Base-by-base conservation (phyloP, 2,797 vertebrate genomes). In the Paguma larvata region DNA sequence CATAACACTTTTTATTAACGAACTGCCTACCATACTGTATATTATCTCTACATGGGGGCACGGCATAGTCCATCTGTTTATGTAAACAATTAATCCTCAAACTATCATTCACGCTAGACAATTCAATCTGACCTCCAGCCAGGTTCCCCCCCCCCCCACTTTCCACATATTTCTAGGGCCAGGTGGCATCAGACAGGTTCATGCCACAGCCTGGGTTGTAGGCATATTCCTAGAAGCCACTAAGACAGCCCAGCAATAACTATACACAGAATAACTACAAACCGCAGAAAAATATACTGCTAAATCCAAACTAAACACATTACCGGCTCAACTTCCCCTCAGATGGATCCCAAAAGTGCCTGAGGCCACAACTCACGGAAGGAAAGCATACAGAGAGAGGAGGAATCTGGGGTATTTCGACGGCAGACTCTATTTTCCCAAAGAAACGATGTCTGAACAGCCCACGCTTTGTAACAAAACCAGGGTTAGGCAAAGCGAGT, bases 401-500 rank as follows among this genome's bases (percentile, higher is more conserved):
- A 59, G 56, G 21, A 59, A 56, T 56, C 53, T 56, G 53, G 56
- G 6, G 14, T 21, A 23, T 23, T 56, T 82, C 44, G 25, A 16
- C 12, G 14, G 63, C 82, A 82, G 62, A 46, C 84, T 21, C 79
- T 25, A 46, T 67, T 86, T 92, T 59, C 90, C 89, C 32, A 38
- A 82, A 94, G 96, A 96, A 96, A 94, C 96, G 63, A 95, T 73
- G 73, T 96, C 82, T 41, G 16, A 89, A 56, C 62, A 63, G 41
- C 65, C 85, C 48, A 78, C 41, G 12, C 59, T 93, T 44, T 30
- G 38, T 70, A 80, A 90, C 89, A 95, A 94, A 97, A 70, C 48
- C 59, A 70, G 23, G 44, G 46, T 62, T 80, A 32, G 62, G 34
- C 70, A 59, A 86, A 90, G 73, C 97, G 94, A 90, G 30, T 56